These are phyloP conservation scores for Todus mexicanus DNA, from an alignment of 2,797 vertebrate species.

Conservation along the genomic window DNA sequence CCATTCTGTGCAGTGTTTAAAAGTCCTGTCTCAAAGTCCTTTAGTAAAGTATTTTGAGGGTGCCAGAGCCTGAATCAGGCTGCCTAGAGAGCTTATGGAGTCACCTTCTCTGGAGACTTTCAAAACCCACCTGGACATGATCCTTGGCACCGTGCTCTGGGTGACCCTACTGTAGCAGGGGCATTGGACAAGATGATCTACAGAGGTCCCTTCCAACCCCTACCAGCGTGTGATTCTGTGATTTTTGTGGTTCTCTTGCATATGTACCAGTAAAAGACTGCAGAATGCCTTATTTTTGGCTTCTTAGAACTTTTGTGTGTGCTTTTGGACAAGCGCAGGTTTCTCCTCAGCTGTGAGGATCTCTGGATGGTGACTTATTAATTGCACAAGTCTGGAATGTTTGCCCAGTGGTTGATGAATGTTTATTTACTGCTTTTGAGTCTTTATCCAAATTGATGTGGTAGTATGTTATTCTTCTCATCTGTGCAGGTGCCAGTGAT, in stretches of 20 bases:
- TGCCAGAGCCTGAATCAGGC: not conserved
- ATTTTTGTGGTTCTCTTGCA: not conserved
- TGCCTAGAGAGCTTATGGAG: not conserved
- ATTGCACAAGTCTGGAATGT: not conserved
- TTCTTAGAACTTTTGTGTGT: not conserved
- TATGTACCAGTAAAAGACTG: not conserved
- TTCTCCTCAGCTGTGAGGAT: not conserved
- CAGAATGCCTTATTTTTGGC: not conserved
- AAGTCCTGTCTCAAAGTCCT: not conserved
- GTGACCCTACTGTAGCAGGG: not conserved
- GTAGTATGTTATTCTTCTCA: not conserved
- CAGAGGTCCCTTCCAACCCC: not conserved
- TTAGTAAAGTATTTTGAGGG: not conserved
- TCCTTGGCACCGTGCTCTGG: not conserved
- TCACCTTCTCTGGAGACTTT: not conserved
- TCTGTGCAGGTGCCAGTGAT: constrained; percentile 89
- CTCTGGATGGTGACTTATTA: not conserved
- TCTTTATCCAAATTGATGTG: not conserved
- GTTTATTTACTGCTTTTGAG: not conserved
- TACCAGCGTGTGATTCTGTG: not conserved
- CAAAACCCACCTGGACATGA: not conserved
- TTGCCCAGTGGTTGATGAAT: not conserved
- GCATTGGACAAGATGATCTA: not conserved
- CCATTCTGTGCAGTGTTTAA: not conserved
- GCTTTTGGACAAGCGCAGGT: not conserved